Evolutionary conservation across 2,888 invertebrate genomes (phyloP), one percentile per base, ranked within the genome.

Genomic region (Salticus scenicus): DNA sequence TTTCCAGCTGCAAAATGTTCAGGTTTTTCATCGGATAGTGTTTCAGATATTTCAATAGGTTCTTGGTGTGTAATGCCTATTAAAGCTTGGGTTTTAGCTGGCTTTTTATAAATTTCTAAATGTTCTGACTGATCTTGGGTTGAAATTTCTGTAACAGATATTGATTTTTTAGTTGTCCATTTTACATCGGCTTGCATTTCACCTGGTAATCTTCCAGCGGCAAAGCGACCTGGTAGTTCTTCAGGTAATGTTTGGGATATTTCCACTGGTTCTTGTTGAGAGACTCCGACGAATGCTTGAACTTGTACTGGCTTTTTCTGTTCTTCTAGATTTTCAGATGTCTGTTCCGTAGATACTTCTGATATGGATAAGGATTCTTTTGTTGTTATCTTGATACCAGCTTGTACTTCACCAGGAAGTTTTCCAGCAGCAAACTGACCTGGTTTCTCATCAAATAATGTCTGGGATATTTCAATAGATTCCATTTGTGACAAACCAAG

Each of bases 331-430:
- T 88, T 84, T 80, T 88, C 88, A 84, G 91, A 90, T 87, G 90
- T 91, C 88, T 92, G 91, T 37, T 91, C 90, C 12, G 90, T 87
- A 20, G 90, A 90, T 12, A 92, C 89, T 89, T 92, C 91, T 1
- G 90, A 91, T 20, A 92, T 89, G 87, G 90, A 89, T 12, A 92
- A 74, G 81, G 92, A 90, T 87, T 91, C 90, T 0, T 90, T 90
- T 33, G 90, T 89, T 67, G 90, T 89, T 73, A 88, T 88, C 76
- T 89, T 89, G 88, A 90, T 75, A 87, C 84, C 81, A 27, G 90
- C 91, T 69, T 90, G 91, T 89, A 94, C 94, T 82, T 91, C 90
- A 86, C 93, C 94, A 17, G 93, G 93, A 69, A 82, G 72, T 67
- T 66, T 75, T 33, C 83, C 88, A 64, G 88, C 72, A 4, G 63